Conservation (phyloP, 2,113 vertebrate genomes). For the Eulacestoma nigropectus region DNA sequence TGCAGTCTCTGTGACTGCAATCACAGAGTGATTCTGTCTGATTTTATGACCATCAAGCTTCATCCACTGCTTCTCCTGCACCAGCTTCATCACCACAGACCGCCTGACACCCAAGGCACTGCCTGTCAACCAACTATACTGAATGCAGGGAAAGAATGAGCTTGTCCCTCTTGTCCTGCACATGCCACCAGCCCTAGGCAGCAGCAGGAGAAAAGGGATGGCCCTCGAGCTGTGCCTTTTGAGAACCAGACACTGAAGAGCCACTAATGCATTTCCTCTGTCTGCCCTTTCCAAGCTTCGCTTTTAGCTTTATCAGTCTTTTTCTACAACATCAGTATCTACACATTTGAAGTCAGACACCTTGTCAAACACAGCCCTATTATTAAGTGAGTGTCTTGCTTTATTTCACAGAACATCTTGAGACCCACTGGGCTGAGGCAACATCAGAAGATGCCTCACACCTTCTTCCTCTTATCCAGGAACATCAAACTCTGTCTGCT, state of each 20-base stretch:
- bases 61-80: neutral
- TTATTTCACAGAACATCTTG: neutral
- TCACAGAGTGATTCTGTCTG: neutral
- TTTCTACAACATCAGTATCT: neutral
- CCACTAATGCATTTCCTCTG: neutral
- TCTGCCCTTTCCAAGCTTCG: neutral
- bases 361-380: fast-evolving
- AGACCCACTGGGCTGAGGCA: neutral
- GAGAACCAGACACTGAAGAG: neutral
- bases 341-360: neutral
- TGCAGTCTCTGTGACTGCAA: neutral
- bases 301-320: neutral
- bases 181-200: neutral
- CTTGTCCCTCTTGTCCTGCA: neutral
- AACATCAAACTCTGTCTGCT: neutral
- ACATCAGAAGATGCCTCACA: neutral
- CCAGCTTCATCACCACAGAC: neutral
- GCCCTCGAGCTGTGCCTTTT: neutral
- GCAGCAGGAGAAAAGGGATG: neutral
- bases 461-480: neutral
- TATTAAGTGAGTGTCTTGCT: neutral
- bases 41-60: neutral
- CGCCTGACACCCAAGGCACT: neutral
- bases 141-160: neutral
- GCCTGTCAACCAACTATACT: neutral